Conservation (phyloP, 2,888 invertebrate genomes). For the Zhengitettix transpicula region DNA sequence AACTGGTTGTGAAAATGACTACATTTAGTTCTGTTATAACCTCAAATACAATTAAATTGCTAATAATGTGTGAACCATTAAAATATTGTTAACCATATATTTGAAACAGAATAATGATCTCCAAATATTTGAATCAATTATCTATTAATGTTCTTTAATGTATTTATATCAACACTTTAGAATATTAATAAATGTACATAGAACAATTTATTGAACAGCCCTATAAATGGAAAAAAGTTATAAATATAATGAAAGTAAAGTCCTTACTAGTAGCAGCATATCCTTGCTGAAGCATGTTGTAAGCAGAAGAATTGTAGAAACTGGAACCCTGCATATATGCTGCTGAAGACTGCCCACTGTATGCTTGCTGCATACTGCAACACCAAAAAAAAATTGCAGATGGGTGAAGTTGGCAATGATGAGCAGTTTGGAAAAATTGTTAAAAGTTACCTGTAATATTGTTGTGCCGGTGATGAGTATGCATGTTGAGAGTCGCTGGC, state of each 20-base stretch:
- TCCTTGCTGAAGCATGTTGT: constrained; percentile 17
- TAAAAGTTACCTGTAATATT: constrained; percentile 51
- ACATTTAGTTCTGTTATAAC: too few relatives aligned
- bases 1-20: too few relatives aligned
- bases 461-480: constrained; percentile 38
- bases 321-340: constrained; percentile 17
- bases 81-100: too few relatives aligned
- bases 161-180: too few relatives aligned
- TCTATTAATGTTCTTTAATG: too few relatives aligned
- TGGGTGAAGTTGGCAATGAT: not conserved
- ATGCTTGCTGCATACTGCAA: constrained; percentile 31
- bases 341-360: constrained; percentile 23
- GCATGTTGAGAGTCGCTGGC: constrained; percentile 37
- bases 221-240: too few relatives aligned
- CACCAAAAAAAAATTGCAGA: not conserved
- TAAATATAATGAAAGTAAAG: not conserved
- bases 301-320: constrained; percentile 11
- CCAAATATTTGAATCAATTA: too few relatives aligned
- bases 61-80: too few relatives aligned
- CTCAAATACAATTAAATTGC: too few relatives aligned
- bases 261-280: constrained; percentile 18
- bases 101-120: too few relatives aligned
- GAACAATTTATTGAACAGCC: too few relatives aligned
- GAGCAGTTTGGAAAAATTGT: constrained; percentile 24
- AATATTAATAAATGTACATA: too few relatives aligned